A percentile compares a stretch with the other conserved stretches of the same genome.
Evolutionary conservation across 2,113 vertebrate genomes (phyloP).

Genomic region (Papio anubis): DNA sequence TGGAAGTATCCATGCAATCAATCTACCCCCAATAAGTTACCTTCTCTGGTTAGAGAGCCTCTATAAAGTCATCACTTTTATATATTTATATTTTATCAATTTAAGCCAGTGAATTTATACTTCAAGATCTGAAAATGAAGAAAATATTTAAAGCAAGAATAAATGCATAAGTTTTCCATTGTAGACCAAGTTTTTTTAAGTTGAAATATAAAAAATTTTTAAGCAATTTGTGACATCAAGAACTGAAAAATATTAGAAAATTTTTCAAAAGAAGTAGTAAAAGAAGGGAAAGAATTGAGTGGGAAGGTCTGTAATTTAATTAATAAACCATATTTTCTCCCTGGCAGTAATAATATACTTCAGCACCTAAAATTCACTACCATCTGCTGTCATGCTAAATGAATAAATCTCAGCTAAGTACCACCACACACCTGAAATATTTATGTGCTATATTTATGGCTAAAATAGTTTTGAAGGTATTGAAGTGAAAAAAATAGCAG

Average conservation of each 20-base stretch:
- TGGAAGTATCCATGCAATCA: neutral
- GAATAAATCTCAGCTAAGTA: neutral
- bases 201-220: neutral
- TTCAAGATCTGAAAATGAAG: neutral
- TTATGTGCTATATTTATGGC: neutral
- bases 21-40: neutral
- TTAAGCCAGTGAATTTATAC: neutral
- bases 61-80: neutral
- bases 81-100: neutral
- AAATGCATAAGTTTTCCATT: neutral
- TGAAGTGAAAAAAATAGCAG: neutral
- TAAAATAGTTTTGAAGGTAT: neutral
- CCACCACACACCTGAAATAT: neutral
- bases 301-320: neutral
- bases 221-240: neutral
- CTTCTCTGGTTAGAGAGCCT: neutral
- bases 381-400: slow-evolving; percentile 17
- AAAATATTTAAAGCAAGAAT: neutral
- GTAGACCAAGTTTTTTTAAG: neutral
- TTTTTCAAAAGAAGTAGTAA: neutral
- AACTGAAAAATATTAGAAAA: neutral
- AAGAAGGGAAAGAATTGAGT: neutral
- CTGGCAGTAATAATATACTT: neutral
- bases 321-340: neutral
- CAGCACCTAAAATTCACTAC: neutral